Evolutionary conservation across 2,888 invertebrate genomes (phyloP), one percentile per base, ranked within the genome.

Genomic region (Patella depressa): DNA sequence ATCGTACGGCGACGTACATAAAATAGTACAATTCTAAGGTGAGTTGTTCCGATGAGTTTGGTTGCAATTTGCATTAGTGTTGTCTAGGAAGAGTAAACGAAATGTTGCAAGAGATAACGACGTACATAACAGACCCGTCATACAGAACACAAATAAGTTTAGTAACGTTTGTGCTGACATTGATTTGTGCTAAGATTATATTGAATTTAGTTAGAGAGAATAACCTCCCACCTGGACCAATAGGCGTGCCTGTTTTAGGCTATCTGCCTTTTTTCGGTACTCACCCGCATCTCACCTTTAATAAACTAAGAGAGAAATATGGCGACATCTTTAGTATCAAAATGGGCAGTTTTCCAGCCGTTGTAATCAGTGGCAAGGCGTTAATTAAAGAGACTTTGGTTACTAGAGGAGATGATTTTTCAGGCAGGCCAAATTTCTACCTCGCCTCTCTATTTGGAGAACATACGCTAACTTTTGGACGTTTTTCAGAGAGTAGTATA

Each of bases 201-300:
- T 57, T 29, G 55, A 57, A 34, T 17, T 3, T 76, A 17, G 17
- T 57, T 17, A 14, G 34, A 29, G 57, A 34, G 45, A 57, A 59
- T 0, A 65, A 65, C 17, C 1, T 34, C 29, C 82, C 83, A 3
- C 76, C 78, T 0, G 85, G 82, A 15, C 84, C 84, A 0, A 75
- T 78, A 75, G 83, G 83, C 19, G 75, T 81, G 14, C 85, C 85
- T n/a, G 53, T 85, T 53, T 65, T 85, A 5, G 85, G 85, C 1
- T 82, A 84, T 70, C 78, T 85, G 34, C 83, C 82, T 12, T 79
- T 82, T 14, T 77, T 85, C 14, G 82, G 81, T 5, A 71, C 71
- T 15, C 24, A 78, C 4, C 84, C 84, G 5, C 79, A 78, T 14
- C n/a, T 71, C 55, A 83, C 81, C n/a, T 81, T 84, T 69, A 69